Percentiles rank a stretch among this genome's conserved stretches.
Conservation (phyloP, 1,140 invertebrate genomes). For the Philotrypesis tridentata region DNA sequence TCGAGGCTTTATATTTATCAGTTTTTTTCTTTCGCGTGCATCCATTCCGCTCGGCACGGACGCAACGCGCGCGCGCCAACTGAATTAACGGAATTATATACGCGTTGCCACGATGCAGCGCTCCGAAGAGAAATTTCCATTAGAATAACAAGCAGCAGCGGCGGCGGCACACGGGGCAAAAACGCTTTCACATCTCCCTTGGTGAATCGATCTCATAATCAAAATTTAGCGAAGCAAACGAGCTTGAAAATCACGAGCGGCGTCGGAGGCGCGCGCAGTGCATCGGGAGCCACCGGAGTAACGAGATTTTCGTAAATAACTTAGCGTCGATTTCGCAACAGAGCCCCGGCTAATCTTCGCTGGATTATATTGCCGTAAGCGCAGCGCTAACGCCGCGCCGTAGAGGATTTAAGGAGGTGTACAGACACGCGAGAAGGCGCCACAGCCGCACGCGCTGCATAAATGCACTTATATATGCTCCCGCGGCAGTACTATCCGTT, state of each 20-base stretch:
- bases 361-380: background rate
- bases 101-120: background rate
- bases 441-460: background rate
- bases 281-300: background rate
- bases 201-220: background rate
- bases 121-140: background rate
- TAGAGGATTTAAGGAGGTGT: too few relatives aligned
- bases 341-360: background rate
- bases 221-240: background rate
- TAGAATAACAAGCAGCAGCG: background rate
- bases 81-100: too few relatives aligned
- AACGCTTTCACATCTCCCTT: background rate
- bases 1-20: background rate
- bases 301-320: constrained; percentile 23
- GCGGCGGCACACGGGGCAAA: background rate
- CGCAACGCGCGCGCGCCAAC: too few relatives aligned
- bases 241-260: background rate
- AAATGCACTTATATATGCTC: too few relatives aligned
- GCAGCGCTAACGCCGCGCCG: too few relatives aligned
- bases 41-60: background rate
- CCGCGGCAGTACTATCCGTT: too few relatives aligned
- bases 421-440: background rate
- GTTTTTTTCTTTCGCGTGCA: background rate
- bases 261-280: too few relatives aligned
- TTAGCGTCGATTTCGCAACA: constrained; percentile 10